A percentile compares a stretch with the other conserved stretches of the same genome.
Evolutionary conservation across 2,888 invertebrate genomes (phyloP).

Genomic region (Euzophera pinguis): DNA sequence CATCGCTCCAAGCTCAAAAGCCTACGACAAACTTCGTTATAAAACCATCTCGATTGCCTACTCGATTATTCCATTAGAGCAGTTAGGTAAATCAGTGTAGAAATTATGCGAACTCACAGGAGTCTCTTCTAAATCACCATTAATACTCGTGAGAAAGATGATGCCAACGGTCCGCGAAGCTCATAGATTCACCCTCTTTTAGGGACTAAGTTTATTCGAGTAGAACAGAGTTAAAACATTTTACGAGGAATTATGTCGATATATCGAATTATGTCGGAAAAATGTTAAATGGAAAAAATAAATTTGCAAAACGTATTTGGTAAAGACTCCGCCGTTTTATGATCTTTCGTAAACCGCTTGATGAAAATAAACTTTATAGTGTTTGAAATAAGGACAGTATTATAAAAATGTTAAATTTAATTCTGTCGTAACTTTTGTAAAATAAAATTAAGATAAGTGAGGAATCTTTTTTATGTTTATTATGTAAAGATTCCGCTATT

Average conservation of each 20-base stretch:
- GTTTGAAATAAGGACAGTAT: not conserved
- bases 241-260: not conserved
- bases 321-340: not conserved
- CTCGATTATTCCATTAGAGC: slow-evolving; percentile 49
- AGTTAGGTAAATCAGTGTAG: slow-evolving; percentile 43
- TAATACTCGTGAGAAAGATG: slow-evolving; percentile 61
- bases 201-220: slow-evolving; percentile 19
- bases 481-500: too few relatives aligned
- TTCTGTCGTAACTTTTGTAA: not conserved
- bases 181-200: slow-evolving; percentile 28
- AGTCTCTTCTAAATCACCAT: slow-evolving; percentile 56
- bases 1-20: not conserved
- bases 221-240: not conserved
- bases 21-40: not conserved
- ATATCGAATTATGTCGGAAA: not conserved
- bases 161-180: slow-evolving; percentile 29
- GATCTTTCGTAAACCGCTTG: not conserved
- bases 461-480: too few relatives aligned
- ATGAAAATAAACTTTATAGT: not conserved
- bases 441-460: too few relatives aligned
- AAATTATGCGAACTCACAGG: slow-evolving; percentile 58
- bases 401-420: not conserved
- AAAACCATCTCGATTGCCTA: slow-evolving; percentile 24
- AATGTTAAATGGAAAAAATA: not conserved
- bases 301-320: not conserved